Conservation (phyloP, 2,888 invertebrate genomes). For the Lasioglossum pauxillum region DNA sequence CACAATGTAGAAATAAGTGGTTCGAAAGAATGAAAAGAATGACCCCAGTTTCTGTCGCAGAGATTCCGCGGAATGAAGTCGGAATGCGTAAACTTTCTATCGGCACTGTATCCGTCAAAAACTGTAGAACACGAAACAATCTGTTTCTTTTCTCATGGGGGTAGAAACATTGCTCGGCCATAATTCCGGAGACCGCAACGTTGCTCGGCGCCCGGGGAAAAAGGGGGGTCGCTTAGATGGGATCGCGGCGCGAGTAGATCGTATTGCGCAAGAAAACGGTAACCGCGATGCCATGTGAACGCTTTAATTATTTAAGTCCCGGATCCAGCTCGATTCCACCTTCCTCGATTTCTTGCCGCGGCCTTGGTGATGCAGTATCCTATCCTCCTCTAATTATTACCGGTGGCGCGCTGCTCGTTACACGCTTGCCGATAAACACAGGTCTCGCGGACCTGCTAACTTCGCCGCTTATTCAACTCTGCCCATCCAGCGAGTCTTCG, state of each 20-base stretch:
- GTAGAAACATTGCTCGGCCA: constrained; percentile 22
- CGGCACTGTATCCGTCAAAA: constrained; percentile 3
- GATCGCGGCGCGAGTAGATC: constrained; percentile 65
- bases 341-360: constrained; percentile 66
- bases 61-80: neutral
- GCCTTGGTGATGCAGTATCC: constrained; percentile 57
- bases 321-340: constrained; percentile 69
- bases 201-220: constrained; percentile 33
- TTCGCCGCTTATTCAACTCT: neutral
- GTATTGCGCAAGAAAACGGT: constrained; percentile 73
- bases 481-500: neutral
- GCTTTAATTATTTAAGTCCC: constrained; percentile 76
- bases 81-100: neutral
- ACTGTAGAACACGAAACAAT: constrained; percentile 14
- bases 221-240: constrained; percentile 63
- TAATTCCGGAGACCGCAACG: constrained; percentile 52
- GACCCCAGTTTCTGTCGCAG: neutral
- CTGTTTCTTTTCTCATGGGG: constrained; percentile 34
- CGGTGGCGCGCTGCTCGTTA: constrained; percentile 63
- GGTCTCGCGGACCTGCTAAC: constrained; percentile 33
- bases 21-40: neutral
- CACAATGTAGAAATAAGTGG: no score
- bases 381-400: constrained; percentile 66
- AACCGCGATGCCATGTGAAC: constrained; percentile 68
- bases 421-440: constrained; percentile 44